Conservation (phyloP, 1,140 invertebrate genomes). For the Drosophila nannoptera region DNA sequence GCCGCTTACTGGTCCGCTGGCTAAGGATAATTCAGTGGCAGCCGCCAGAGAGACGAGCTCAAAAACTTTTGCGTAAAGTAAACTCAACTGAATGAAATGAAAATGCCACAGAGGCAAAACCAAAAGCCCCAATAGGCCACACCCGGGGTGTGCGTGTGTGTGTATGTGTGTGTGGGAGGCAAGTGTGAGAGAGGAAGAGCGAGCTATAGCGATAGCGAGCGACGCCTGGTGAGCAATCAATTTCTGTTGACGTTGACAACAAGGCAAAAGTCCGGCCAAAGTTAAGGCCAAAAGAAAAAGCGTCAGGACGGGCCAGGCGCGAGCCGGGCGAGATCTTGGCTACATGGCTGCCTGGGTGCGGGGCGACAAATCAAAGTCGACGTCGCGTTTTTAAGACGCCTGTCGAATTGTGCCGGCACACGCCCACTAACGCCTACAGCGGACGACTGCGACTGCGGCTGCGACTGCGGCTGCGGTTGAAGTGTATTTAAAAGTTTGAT, state of each 20-base stretch:
- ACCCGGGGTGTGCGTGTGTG: neutral
- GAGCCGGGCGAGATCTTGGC: no score
- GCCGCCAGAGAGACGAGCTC: constrained; percentile 42
- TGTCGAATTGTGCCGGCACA: constrained; percentile 63
- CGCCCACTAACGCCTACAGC: constrained; percentile 61
- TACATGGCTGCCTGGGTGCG: neutral
- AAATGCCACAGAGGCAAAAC: constrained; percentile 72
- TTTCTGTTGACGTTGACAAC: constrained; percentile 77
- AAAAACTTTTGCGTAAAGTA: constrained; percentile 73
- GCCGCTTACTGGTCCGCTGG: constrained; percentile 67
- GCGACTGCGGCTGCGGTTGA: constrained; percentile 50
- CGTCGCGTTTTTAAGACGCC: constrained; percentile 65
- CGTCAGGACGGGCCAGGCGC: neutral
- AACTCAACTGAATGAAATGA: constrained; percentile 76
- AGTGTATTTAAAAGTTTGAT: constrained; percentile 78
- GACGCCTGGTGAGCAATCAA: constrained; percentile 68
- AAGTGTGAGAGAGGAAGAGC: neutral
- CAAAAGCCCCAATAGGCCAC: constrained; percentile 49
- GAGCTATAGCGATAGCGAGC: constrained; percentile 21
- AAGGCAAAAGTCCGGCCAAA: constrained; percentile 75
- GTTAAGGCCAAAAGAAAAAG: constrained; percentile 58
- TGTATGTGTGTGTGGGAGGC: neutral
- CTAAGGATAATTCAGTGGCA: constrained; percentile 70
- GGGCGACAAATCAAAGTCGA: constrained; percentile 72
- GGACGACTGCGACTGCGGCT: constrained; percentile 23